Percentiles rank a stretch among this genome's conserved stretches.
These are phyloP conservation scores for human (Homo sapiens) DNA, from an alignment of 2,113 vertebrate genomes.

Conservation along the genomic window DNA sequence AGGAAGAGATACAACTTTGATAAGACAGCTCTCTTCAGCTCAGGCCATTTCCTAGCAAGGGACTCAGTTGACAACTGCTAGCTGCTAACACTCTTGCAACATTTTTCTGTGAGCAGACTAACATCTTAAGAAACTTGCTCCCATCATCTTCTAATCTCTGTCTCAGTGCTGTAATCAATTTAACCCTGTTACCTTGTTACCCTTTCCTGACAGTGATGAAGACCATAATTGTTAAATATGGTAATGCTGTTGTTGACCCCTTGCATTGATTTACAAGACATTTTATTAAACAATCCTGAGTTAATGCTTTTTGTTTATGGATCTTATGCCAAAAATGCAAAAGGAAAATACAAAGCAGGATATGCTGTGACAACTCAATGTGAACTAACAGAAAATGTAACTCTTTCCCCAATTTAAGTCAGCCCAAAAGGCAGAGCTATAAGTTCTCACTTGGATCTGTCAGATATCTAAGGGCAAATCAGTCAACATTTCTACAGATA, in stretches of 20 bases:
- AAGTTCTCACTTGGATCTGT: neutral
- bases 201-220: neutral
- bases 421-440: neutral
- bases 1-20: neutral
- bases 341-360: neutral
- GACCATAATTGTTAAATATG: neutral
- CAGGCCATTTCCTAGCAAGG: neutral
- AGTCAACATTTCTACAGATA: neutral
- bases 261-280: neutral
- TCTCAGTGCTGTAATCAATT: neutral
- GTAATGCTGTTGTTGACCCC: neutral
- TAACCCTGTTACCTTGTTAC: neutral
- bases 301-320: neutral
- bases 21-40: neutral
- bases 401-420: neutral
- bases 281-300: neutral
- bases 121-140: neutral
- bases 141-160: accelerated
- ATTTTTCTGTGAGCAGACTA: neutral
- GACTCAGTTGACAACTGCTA: neutral
- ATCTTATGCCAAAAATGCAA: neutral
- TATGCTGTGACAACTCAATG: neutral
- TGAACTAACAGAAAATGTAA: neutral
- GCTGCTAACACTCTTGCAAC: neutral
- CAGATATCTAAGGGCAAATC: neutral